Base-by-base conservation (phyloP, 2,797 vertebrate species). In the Rhinophrynus dorsalis region DNA sequence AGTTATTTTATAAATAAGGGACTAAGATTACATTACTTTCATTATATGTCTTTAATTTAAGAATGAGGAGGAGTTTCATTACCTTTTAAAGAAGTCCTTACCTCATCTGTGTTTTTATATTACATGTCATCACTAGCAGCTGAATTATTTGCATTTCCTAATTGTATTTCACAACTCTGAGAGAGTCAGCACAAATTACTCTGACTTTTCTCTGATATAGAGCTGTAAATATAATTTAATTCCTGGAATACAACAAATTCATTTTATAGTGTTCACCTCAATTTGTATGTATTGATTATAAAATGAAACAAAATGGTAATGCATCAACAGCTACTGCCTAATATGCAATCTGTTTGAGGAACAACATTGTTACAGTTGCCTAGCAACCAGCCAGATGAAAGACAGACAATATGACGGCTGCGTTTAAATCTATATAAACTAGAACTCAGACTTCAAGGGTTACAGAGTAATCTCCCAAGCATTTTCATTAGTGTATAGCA, bases 371-470 rank as follows among this genome's bases (percentile, higher is more conserved):
- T 30, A 48, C 37, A 45, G 74, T 75, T 77, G 75, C 75, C 20
- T 75, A 52, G 77, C 58, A 79, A 78, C 76, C n/a, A 74, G 45
- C 2, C 61, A 74, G 65, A 78, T 67, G 57, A 72, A 70, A 76
- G 52, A 64, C 60, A 74, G 66, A n/a, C 48, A 9, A 26, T 45
- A 32, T 67, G 3, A 64, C 37, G 20, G 57, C 48, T 29, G 4
- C 79, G 74, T 74, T 78, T 71, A 57, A 26, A 67, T n/a, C n/a
- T 70, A 48, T 63, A 55, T 66, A 63, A 67, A 32, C 48, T 48
- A 59, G 74, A 76, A 12, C 48, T 33, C 71, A 81, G 74, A 76
- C 50, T 76, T 64, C 68, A 76, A 40, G n/a, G n/a, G 80, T 80
- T 76, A 61, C 59, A 50, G 30, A 63, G 73, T 42, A 52, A 52